A percentile compares a stretch with the other conserved stretches of the same genome.
These are phyloP conservation scores for Lithobius niger DNA, from an alignment of 1,140 invertebrate species.

Conservation along the genomic window DNA sequence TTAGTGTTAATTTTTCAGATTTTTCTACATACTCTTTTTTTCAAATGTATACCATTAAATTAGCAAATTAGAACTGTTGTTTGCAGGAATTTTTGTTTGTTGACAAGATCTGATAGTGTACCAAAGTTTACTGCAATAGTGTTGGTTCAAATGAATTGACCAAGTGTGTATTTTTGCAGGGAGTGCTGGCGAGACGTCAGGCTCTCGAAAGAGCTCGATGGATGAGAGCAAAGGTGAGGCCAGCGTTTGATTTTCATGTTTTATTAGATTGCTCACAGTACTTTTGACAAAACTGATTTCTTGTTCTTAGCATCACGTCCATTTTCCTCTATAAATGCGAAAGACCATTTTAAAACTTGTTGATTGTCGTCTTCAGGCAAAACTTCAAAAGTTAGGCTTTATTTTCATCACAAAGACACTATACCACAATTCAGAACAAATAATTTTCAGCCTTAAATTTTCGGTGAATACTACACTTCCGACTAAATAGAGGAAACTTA, in stretches of 20 bases:
- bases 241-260: not conserved
- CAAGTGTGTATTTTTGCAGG: constrained; percentile 4
- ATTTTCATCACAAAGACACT: too few species aligned
- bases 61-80: not conserved
- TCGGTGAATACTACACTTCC: too few species aligned
- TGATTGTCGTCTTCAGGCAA: too few species aligned
- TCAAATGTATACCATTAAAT: not conserved
- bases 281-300: not conserved
- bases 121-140: not conserved
- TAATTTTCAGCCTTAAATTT: too few species aligned
- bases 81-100: not conserved
- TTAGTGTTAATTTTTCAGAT: too few species aligned
- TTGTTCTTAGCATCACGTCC: too few species aligned
- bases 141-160: not conserved
- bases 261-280: not conserved
- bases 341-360: too few species aligned
- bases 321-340: too few species aligned
- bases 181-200: constrained; percentile 13
- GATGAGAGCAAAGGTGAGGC: constrained; percentile 14
- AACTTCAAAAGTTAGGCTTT: too few species aligned
- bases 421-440: too few species aligned
- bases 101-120: not conserved
- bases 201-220: constrained; percentile 15
- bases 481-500: too few species aligned
- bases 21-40: not conserved